phyloP scores from a whole-genome alignment of 2,113 vertebrate species.

The Thalassarche chlororhynchos region DNA sequence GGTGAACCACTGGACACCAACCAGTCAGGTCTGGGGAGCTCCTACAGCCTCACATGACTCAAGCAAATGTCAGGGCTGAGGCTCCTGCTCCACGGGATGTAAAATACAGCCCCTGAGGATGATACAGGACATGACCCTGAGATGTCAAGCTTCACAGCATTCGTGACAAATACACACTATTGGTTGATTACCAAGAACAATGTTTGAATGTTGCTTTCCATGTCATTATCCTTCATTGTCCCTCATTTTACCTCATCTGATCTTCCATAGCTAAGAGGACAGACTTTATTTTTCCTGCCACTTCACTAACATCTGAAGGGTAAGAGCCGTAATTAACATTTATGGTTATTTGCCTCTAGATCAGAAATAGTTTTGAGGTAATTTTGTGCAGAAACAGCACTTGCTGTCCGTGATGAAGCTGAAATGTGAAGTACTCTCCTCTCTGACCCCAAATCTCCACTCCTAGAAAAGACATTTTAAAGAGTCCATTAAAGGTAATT shows the following conservation, averaged over 20 bases:
- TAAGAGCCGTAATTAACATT: background rate
- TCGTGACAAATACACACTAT: background rate
- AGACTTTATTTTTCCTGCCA: background rate
- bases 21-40: background rate
- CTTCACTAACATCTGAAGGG: constrained; percentile 33
- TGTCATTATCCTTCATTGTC: background rate
- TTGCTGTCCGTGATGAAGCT: background rate
- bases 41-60: background rate
- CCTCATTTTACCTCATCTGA: background rate
- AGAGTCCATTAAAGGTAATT: background rate
- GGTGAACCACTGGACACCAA: background rate
- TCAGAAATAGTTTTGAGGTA: background rate
- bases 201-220: background rate
- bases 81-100: accelerated
- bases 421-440: background rate
- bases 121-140: background rate
- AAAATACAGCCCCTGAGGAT: background rate
- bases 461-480: background rate
- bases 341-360: background rate
- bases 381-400: background rate
- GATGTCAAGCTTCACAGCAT: background rate
- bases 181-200: background rate
- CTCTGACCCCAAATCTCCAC: background rate
- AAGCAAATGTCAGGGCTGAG: background rate
- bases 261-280: background rate